phyloP scores from a whole-genome alignment of 2,888 invertebrate genomes.

The Punctoribates punctum region DNA sequence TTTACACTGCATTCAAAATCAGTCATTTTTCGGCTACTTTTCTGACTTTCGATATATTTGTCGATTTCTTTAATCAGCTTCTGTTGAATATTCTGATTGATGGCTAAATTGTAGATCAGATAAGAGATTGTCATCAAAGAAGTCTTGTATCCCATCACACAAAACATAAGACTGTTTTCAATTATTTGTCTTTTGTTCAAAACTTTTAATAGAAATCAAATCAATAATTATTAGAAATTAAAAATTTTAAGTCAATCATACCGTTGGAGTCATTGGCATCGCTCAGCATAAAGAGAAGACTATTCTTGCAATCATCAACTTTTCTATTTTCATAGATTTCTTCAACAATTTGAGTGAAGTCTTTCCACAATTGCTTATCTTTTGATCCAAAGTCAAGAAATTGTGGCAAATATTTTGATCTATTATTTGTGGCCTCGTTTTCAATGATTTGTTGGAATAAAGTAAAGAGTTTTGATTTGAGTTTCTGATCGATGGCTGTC shows the following conservation, averaged over 20 bases:
- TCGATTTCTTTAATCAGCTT: slow-evolving; percentile 28
- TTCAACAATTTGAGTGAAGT: not conserved
- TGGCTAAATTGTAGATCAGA: not conserved
- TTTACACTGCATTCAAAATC: not conserved
- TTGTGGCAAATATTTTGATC: not conserved
- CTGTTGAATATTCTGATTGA: not conserved
- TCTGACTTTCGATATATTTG: not conserved
- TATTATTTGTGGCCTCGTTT: not conserved
- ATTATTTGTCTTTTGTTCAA: not conserved
- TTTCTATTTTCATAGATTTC: not conserved
- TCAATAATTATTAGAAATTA: not conserved
- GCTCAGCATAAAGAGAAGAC: not conserved
- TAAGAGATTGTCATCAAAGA: not conserved
- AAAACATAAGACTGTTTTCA: slow-evolving; percentile 14
- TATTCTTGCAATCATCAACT: not conserved
- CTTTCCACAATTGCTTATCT: not conserved
- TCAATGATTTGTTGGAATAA: not conserved
- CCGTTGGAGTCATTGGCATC: not conserved
- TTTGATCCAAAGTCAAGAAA: not conserved
- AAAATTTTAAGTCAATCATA: not conserved
- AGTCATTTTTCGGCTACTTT: too few relatives aligned
- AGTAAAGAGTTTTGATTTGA: not conserved
- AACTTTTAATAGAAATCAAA: not conserved
- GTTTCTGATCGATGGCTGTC: not conserved
- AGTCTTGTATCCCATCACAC: not conserved